Evolutionary conservation across 1,140 invertebrate genomes (phyloP).

Genomic region (Bombus turneri): DNA sequence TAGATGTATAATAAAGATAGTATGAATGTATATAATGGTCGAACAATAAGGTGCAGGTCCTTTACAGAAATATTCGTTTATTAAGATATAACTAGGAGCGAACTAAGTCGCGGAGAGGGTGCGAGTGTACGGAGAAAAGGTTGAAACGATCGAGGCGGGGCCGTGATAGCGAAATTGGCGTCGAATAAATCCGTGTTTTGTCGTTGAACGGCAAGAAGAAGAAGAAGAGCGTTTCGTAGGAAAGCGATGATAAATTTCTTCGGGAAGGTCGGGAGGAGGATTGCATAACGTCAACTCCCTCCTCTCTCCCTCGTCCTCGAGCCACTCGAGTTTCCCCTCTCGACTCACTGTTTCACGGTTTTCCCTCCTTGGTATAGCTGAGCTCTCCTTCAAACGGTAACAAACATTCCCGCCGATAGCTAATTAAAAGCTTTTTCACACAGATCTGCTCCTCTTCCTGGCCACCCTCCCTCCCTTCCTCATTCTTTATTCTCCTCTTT

Average conservation of each 20-base stretch:
- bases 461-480: too few species aligned
- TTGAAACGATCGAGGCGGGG: constrained; percentile 5
- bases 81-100: not conserved
- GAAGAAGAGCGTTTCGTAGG: constrained; percentile 5
- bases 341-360: constrained; percentile 3
- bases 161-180: not conserved
- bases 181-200: not conserved
- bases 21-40: not conserved
- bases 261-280: constrained; percentile 68
- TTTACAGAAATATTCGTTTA: not conserved
- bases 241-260: constrained; percentile 67
- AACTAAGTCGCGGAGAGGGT: not conserved
- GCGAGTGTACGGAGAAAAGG: not conserved
- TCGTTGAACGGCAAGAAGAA: not conserved
- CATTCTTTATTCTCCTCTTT: not conserved
- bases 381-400: constrained; percentile 37
- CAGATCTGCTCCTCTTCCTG: not conserved
- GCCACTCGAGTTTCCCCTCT: constrained; percentile 34
- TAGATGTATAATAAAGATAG: not conserved
- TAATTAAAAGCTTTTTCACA: constrained; percentile 53
- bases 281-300: constrained; percentile 71
- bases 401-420: constrained; percentile 56
- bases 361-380: constrained; percentile 8
- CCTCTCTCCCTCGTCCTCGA: not conserved
- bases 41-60: not conserved